Percentiles rank a stretch among this genome's conserved stretches.
phyloP scores from a whole-genome alignment of 2,888 invertebrate genomes.

The Dynastes hyllus region DNA sequence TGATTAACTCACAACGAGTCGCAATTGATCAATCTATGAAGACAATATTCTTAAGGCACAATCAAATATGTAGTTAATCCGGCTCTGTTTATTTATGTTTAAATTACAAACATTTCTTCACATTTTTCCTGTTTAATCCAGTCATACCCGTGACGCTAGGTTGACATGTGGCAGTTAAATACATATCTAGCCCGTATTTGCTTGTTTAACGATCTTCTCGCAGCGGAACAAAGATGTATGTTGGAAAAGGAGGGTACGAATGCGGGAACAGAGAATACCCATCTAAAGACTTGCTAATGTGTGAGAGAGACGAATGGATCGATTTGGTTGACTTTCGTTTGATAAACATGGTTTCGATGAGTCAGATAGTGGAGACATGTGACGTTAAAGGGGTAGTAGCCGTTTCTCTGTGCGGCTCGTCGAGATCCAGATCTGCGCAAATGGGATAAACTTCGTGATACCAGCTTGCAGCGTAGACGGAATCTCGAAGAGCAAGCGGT shows the following conservation, averaged over 20 bases:
- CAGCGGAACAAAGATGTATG: conserved; percentile 4
- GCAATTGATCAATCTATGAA: no score
- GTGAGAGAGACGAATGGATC: conserved; percentile 21
- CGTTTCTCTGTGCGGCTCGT: conserved; percentile 22
- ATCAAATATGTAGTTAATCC: not conserved
- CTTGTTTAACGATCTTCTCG: conserved; percentile 39
- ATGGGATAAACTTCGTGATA: conserved; percentile 23
- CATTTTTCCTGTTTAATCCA: conserved; percentile 42
- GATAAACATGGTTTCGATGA: conserved; percentile 46
- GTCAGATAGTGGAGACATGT: conserved; percentile 38
- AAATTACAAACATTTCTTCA: not conserved
- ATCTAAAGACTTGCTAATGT: not conserved
- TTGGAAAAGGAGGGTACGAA: conserved; percentile 11
- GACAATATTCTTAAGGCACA: not conserved
- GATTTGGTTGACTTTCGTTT: conserved; percentile 24
- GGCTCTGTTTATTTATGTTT: not conserved
- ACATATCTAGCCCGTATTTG: conserved; percentile 41
- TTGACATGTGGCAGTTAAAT: conserved; percentile 43
- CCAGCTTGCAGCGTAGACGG: conserved; percentile 5
- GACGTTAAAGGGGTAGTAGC: conserved; percentile 38
- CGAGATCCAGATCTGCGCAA: conserved; percentile 1
- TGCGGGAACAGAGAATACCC: no score
- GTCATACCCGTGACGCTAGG: conserved; percentile 33
- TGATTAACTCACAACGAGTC: no score
- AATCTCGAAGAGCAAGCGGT: conserved; percentile 28